Base-by-base conservation (phyloP, 2,113 vertebrate genomes). In the Barbus barbus region DNA sequence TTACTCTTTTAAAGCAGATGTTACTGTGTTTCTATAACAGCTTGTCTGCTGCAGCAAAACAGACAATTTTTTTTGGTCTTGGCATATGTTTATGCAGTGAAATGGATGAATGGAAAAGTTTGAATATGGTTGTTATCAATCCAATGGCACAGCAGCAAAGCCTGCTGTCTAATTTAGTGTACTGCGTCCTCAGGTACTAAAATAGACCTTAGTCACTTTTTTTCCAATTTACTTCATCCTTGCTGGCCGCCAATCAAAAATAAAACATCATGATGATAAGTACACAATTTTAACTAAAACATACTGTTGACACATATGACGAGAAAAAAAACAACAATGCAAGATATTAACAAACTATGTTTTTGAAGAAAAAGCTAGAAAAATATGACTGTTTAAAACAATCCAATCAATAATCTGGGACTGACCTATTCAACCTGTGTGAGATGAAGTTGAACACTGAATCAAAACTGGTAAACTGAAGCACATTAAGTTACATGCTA, bases 71-170 rank as follows among this genome's bases (percentile, higher is more conserved):
- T n/a, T n/a, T n/a, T n/a, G n/a, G n/a, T n/a, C n/a, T n/a, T n/a
- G n/a, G n/a, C n/a, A n/a, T n/a, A 80, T 31, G 38, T 65, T 63
- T 22, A 61, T 63, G 56, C 36, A 60, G 24, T 67, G 24, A 65
- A 46, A 48, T 65, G 77, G 16, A 65, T 65, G 78, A 65, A 80
- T 28, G 60, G 22, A 65, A 65, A 65, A 28, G 9, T 63, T 65
- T 48, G 58, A 79, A 63, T 48, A 67, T 48, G 41, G 18, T 31
- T 80, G 9, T 36, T 22, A 48, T 20, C 9, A 33, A 80, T 11
- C 26, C 9, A 67, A 67, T 33, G 18, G 78, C 24, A 51, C 78
- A 48, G 44, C 78, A 67, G 78, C 41, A 1, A 2, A 26, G 13
- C 60, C 78, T 80, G 44, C 44, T 13, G 60, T 65, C 5, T 48